A percentile compares a stretch with the other conserved stretches of the same genome.
These are phyloP conservation scores for Bubalus kerabau DNA, from an alignment of 2,113 vertebrate genomes.

Conservation along the genomic window DNA sequence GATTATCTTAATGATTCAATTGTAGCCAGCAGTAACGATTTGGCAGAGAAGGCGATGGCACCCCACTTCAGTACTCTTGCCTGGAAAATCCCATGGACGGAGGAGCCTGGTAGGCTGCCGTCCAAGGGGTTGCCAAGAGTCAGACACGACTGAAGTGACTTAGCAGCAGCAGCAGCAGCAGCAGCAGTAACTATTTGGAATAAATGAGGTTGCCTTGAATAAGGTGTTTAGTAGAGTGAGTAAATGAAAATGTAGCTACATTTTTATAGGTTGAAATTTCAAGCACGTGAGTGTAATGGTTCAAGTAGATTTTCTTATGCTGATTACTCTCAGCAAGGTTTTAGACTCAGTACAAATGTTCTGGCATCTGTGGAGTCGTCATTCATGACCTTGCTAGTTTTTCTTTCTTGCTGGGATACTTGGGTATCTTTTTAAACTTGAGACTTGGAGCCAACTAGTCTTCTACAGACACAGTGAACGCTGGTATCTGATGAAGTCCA, in stretches of 20 bases:
- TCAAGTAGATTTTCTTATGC: neutral
- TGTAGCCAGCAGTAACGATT: neutral
- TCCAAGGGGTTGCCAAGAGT: too few relatives aligned
- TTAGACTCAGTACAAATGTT: neutral
- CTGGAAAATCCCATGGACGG: too few relatives aligned
- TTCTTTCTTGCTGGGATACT: neutral
- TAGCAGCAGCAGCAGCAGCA: too few relatives aligned
- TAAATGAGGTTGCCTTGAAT: neutral
- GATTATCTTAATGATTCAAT: neutral
- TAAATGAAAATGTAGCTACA: neutral
- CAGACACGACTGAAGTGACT: too few relatives aligned
- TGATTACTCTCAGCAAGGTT: neutral
- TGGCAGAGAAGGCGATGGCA: neutral
- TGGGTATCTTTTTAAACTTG: neutral
- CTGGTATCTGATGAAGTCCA: neutral
- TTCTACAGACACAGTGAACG: neutral
- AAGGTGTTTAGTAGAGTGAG: neutral
- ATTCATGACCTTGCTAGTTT: neutral
- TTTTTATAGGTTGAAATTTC: conserved; percentile 2
- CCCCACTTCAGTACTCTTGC: too few relatives aligned
- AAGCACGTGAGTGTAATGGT: neutral
- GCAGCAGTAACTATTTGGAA: too few relatives aligned
- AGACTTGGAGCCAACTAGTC: neutral
- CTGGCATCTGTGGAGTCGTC: neutral
- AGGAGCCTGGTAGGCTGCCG: too few relatives aligned